A percentile compares a stretch with the other conserved stretches of the same genome.
Evolutionary conservation across 2,797 vertebrate species (phyloP).

Genomic region (Eidolon dupreanum): DNA sequence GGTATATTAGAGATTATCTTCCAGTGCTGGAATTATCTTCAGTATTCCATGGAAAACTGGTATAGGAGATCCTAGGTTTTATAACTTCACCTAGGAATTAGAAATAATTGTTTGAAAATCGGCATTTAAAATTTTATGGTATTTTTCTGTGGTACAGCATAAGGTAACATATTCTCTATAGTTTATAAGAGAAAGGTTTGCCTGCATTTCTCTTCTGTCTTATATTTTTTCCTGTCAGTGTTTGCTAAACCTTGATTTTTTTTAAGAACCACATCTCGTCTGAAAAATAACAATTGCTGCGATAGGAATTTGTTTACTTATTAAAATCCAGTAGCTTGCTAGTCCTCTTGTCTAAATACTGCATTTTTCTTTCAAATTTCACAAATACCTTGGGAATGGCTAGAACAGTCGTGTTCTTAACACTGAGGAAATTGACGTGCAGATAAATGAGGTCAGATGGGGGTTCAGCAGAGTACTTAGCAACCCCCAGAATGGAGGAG

Average conservation of each 20-base stretch:
- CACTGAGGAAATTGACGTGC: neutral
- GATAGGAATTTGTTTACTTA: slow-evolving; percentile 1
- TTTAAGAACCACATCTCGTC: neutral
- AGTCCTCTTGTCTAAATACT: neutral
- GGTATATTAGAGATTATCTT: neutral
- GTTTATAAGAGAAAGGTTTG: neutral
- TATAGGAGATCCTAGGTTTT: neutral
- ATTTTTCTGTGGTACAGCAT: neutral
- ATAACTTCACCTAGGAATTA: neutral
- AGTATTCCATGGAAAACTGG: neutral
- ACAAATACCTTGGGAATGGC: neutral
- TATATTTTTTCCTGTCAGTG: neutral
- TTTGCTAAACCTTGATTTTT: neutral
- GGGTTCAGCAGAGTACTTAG: neutral
- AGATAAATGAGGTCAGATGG: slow-evolving; percentile 1
- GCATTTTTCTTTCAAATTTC: slow-evolving; percentile 33
- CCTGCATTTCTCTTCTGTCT: neutral
- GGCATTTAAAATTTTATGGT: neutral
- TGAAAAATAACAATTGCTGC: slow-evolving; percentile 9
- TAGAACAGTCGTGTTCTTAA: neutral
- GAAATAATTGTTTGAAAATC: neutral
- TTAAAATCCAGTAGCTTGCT: slow-evolving; percentile 16
- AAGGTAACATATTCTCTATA: neutral
- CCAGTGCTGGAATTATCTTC: neutral
- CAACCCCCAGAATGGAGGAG: neutral